Percentiles rank a stretch among this genome's conserved stretches.
Conservation (phyloP, 2,113 vertebrate genomes). For the Macaca mulatta region DNA sequence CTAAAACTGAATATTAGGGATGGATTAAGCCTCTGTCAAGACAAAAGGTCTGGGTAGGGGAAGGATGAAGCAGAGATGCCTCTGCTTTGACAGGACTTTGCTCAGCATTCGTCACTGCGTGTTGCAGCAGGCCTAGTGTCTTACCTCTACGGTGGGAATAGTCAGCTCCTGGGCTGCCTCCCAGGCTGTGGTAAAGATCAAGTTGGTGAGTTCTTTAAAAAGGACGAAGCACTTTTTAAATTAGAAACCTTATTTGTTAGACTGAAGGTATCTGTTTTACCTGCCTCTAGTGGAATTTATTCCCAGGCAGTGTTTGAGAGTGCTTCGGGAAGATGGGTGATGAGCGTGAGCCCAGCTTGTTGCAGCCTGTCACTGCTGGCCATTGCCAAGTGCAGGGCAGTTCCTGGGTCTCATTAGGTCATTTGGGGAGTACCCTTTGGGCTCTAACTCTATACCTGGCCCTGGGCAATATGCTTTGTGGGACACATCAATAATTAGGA, state of each 20-base stretch:
- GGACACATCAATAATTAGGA: not conserved
- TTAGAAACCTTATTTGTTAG: conserved; percentile 41
- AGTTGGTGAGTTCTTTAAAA: conserved; percentile 39
- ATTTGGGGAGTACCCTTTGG: not conserved
- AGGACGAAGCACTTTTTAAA: conserved; percentile 44
- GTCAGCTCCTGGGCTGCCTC: conserved; percentile 5
- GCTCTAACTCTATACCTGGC: not conserved
- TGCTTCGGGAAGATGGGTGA: not conserved
- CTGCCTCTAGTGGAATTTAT: not conserved
- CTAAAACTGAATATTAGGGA: not conserved
- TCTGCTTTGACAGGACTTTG: not conserved
- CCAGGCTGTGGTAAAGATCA: conserved; percentile 44
- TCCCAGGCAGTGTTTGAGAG: not conserved
- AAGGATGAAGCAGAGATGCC: not conserved
- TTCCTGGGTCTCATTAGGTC: not conserved
- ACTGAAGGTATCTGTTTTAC: conserved; percentile 11
- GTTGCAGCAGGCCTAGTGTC: not conserved
- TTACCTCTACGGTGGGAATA: not conserved
- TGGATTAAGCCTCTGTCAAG: not conserved
- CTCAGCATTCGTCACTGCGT: not conserved
- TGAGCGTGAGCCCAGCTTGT: not conserved
- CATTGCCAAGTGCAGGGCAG: not conserved
- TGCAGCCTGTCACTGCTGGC: not conserved
- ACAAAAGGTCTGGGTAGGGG: not conserved
- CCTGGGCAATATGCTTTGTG: not conserved